phyloP scores from a whole-genome alignment of 2,888 invertebrate species.

The Julus scanicus region DNA sequence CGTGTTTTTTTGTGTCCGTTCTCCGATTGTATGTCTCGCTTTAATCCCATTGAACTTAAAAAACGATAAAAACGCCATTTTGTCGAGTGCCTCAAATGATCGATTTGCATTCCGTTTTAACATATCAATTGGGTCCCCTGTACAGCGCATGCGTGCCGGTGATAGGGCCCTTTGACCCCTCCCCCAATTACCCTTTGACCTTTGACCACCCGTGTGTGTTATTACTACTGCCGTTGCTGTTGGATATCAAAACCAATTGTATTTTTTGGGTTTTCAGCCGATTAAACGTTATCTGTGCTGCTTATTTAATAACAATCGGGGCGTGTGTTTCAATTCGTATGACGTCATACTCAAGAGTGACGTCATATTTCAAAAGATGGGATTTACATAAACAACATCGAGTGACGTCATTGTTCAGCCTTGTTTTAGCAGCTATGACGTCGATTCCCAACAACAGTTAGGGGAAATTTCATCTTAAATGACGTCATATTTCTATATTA shows the following conservation, averaged over 20 bases:
- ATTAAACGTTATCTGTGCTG: neutral
- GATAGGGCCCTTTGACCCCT: neutral
- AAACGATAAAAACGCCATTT: neutral
- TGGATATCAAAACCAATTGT: neutral
- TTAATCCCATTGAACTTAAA: neutral
- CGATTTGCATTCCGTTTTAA: neutral
- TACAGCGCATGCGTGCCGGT: neutral
- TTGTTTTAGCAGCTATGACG: no score
- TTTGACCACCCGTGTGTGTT: neutral
- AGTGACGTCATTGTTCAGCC: no score
- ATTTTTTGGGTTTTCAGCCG: neutral
- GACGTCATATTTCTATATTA: no score
- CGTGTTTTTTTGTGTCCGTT: no score
- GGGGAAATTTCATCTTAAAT: no score
- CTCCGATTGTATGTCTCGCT: no score
- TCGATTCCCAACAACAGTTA: no score
- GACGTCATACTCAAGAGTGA: neutral
- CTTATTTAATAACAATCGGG: neutral
- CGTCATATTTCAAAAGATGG: no score
- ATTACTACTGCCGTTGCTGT: neutral
- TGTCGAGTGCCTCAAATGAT: neutral
- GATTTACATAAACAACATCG: no score
- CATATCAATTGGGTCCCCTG: neutral
- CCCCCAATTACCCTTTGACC: neutral
- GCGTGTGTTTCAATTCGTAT: neutral